Evolutionary conservation across 2,888 invertebrate species (phyloP).

Genomic region (Apamea sordens): DNA sequence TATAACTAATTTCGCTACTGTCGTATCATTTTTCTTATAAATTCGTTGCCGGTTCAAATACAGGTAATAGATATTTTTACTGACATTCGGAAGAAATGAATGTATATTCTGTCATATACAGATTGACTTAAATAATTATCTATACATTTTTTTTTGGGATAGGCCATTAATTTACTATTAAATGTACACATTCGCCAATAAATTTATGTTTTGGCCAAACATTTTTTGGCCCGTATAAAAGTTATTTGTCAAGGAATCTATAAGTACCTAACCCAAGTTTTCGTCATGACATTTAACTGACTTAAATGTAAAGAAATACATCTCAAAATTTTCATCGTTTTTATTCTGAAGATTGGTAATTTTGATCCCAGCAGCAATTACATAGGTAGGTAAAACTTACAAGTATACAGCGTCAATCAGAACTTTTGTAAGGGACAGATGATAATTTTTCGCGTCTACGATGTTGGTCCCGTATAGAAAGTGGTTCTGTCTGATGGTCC

Average conservation of each 20-base stretch:
- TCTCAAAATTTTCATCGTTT: constrained; percentile 1
- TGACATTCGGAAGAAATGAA: constrained; percentile 4
- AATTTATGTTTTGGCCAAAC: background rate
- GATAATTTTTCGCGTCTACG: background rate
- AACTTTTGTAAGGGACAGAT: background rate
- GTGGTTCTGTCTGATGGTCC: background rate
- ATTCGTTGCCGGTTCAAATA: constrained; percentile 62
- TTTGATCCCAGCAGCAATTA: background rate
- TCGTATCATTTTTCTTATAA: constrained; percentile 52
- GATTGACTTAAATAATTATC: constrained; percentile 1
- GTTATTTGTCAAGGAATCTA: background rate
- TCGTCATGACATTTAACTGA: background rate
- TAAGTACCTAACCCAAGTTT: background rate
- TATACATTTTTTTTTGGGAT: constrained; percentile 5
- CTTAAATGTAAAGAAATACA: background rate
- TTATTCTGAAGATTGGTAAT: background rate
- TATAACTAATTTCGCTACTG: constrained; percentile 34
- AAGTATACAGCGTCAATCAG: background rate
- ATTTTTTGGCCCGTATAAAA: background rate
- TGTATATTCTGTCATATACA: constrained; percentile 17
- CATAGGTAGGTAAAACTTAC: background rate
- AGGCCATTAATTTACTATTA: constrained; percentile 5
- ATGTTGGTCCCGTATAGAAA: background rate
- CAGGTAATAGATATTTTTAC: background rate
- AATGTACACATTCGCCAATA: constrained; percentile 6